phyloP scores from a whole-genome alignment of 2,797 vertebrate genomes.

The Spea hammondii region DNA sequence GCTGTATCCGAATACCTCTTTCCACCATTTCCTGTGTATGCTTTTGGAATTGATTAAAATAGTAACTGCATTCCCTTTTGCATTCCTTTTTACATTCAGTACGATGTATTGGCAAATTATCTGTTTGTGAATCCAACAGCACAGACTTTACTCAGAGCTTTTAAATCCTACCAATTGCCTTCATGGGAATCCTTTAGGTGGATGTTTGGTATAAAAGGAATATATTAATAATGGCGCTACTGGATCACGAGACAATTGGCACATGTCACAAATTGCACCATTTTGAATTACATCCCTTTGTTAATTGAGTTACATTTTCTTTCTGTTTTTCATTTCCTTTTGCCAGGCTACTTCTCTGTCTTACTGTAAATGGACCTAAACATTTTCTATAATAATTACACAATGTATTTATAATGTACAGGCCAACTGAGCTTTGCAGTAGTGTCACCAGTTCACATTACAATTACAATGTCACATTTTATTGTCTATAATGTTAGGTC shows the following conservation, averaged over 20 bases:
- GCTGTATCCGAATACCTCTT: slow-evolving; percentile 37
- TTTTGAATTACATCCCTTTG: neutral
- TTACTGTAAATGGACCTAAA: too few relatives aligned
- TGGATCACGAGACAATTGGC: neutral
- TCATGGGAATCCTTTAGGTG: slow-evolving; percentile 13
- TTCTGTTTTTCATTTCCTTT: slow-evolving; percentile 3
- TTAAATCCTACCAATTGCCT: slow-evolving; percentile 27
- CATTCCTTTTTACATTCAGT: neutral
- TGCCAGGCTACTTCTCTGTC: neutral
- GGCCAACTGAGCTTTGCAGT: too few relatives aligned
- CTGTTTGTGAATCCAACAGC: slow-evolving; percentile 13
- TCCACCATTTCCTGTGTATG: slow-evolving; percentile 27
- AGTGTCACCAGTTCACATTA: too few relatives aligned
- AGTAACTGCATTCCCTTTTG: neutral
- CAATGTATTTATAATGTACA: too few relatives aligned
- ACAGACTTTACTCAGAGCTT: slow-evolving; percentile 36
- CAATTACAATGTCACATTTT: too few relatives aligned
- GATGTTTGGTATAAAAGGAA: neutral
- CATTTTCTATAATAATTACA: too few relatives aligned
- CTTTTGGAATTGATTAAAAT: slow-evolving; percentile 28
- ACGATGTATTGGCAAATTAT: slow-evolving; percentile 20
- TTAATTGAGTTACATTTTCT: neutral
- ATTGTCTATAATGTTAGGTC: too few relatives aligned
- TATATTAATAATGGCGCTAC: neutral
- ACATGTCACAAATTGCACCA: neutral